Base-by-base conservation (phyloP, 2,888 invertebrate genomes). In the Keiferia lycopersicella region DNA sequence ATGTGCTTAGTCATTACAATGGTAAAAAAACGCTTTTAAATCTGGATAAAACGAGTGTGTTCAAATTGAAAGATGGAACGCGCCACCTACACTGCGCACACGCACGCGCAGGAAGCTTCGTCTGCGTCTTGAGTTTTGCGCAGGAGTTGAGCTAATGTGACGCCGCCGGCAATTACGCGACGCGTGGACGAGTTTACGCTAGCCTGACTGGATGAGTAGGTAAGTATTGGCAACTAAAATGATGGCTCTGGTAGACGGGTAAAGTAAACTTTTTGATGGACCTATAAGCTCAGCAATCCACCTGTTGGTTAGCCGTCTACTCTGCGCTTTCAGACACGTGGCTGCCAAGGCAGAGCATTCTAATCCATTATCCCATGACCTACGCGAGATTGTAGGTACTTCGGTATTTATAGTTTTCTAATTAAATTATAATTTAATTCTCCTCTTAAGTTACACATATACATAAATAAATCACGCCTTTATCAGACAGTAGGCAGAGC, bases 111-210 rank as follows among this genome's bases (percentile, higher is more conserved):
- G 73, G 73, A 75, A 72, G 67, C n/a, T n/a, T n/a, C 67, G 68
- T 73, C 71, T 68, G 70, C 66, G 76, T 70, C 68, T 34, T 34
- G 63, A 10, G 62, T 16, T 16, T 63, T 34, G 65, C 63, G 65
- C 65, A 63, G 63, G 75, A 73, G 76, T 75, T 76, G 73, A 80
- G 81, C 75, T 79, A 80, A 82, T 77, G 75, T 78, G 77, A 79
- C 79, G 72, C 67, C 68, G 68, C 67, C 68, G 68, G 73, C 75
- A 80, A 81, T 82, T 81, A 78, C 71, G 69, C 63, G 67, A 70
- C 67, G 72, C 69, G 68, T 69, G 67, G 68, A 69, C 58, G 64
- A 63, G 60, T 65, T 65, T 63, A 65, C 63, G 56, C 62, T 38
- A 41, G 26, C 16, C n/a, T 18, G 26, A 7, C n/a, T 18, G 30